A percentile compares a stretch with the other conserved stretches of the same genome.
phyloP scores from a whole-genome alignment of 1,140 invertebrate species.

The Homarus americanus region DNA sequence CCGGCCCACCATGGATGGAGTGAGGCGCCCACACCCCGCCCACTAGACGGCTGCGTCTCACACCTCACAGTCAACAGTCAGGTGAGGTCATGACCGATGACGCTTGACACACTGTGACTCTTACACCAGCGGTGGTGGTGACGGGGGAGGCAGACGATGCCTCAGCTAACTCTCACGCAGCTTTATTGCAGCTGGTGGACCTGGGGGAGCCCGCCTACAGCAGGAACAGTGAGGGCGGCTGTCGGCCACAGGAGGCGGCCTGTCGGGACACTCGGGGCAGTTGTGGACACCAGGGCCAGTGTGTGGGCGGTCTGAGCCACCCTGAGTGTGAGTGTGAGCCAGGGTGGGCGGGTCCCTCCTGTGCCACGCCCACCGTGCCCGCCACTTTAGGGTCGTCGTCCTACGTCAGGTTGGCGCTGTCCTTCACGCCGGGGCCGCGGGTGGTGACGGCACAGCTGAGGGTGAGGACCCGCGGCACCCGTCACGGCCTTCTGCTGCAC shows the following conservation, averaged over 20 bases:
- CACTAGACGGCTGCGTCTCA: conserved; percentile 47
- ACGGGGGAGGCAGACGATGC: background rate
- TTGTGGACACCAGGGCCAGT: conserved; percentile 24
- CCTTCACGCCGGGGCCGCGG: conserved; percentile 94
- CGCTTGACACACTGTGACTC: background rate
- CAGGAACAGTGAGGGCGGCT: background rate
- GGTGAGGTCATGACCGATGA: conserved; percentile 33
- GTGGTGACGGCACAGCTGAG: conserved; percentile 93
- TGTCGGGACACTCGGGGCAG: background rate
- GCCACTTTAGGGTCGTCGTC: conserved; percentile 93
- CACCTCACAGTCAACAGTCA: conserved; percentile 50
- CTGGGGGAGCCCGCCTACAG: conserved; percentile 30
- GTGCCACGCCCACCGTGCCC: conserved; percentile 89
- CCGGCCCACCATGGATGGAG: conserved; percentile 30
- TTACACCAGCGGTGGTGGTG: background rate
- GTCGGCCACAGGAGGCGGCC: background rate
- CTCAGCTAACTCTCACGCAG: background rate
- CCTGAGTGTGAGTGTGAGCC: conserved; percentile 40
- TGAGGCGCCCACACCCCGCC: conserved; percentile 16
- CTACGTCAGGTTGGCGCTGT: conserved; percentile 96
- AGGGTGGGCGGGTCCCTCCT: conserved; percentile 82
- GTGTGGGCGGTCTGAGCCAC: conserved; percentile 11
- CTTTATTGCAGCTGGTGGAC: conserved; percentile 37
- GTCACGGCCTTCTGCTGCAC: conserved; percentile 32
- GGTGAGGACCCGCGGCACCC: conserved; percentile 90